Percentiles rank a stretch among this genome's conserved stretches.
Evolutionary conservation across 1,140 invertebrate genomes (phyloP).

Genomic region (Coenobita brevimanus): DNA sequence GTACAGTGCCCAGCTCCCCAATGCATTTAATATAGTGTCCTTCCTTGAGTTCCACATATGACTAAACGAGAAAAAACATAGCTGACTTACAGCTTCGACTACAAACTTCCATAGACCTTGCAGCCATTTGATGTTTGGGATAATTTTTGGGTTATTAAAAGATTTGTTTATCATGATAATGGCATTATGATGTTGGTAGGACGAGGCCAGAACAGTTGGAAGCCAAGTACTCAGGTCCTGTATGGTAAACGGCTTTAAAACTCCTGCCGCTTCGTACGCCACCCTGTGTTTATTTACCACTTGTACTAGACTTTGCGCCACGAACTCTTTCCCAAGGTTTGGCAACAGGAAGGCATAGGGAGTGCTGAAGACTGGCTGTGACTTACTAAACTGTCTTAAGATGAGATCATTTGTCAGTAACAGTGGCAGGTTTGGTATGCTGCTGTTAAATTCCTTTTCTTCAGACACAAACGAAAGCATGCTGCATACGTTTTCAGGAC

Average conservation of each 20-base stretch:
- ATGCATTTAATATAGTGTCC: background rate
- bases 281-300: background rate
- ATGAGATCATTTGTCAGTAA: constrained; percentile 24
- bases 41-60: too few species aligned
- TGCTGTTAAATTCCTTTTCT: background rate
- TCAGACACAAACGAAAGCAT: background rate
- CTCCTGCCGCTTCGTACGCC: background rate
- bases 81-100: too few species aligned
- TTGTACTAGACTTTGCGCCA: background rate
- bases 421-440: constrained; percentile 9
- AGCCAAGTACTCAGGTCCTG: background rate
- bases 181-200: background rate
- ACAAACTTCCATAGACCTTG: too few species aligned
- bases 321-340: constrained; percentile 22
- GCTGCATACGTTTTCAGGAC: background rate
- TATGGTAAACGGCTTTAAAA: constrained; percentile 32
- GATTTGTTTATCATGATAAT: background rate
- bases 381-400: background rate
- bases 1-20: constrained; percentile 21
- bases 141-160: background rate
- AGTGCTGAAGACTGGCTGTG: constrained; percentile 29
- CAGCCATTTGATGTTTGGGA: background rate
- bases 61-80: too few species aligned
- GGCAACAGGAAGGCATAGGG: constrained; percentile 15
- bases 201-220: background rate